phyloP scores from a whole-genome alignment of 2,888 invertebrate genomes.

The Julus scanicus region DNA sequence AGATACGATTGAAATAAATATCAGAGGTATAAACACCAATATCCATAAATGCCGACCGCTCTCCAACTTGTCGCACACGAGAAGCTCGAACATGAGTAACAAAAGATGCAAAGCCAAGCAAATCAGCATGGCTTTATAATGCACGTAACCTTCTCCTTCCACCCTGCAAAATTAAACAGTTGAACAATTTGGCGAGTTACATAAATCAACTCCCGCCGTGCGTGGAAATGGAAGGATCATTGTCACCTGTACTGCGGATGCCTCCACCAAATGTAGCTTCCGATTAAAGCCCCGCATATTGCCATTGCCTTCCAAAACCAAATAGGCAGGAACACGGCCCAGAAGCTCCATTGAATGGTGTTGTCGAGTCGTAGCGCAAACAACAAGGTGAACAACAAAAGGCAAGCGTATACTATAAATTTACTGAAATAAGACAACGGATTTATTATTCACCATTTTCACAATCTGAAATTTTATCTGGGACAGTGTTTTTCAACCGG shows the following conservation, averaged over 20 bases:
- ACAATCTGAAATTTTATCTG: too few species aligned
- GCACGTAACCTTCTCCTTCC: constrained; percentile 95
- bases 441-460: not conserved
- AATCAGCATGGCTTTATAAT: constrained; percentile 98
- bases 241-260: constrained; percentile 92
- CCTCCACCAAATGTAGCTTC: constrained; percentile 95
- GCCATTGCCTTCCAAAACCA: constrained; percentile 97
- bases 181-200: not conserved
- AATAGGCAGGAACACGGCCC: constrained; percentile 95
- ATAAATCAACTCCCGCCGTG: too few species aligned
- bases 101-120: constrained; percentile 94
- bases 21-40: constrained; percentile 84
- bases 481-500: too few species aligned
- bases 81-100: constrained; percentile 93
- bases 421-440: constrained; percentile 78
- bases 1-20: constrained; percentile 95
- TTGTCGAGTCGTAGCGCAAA: constrained; percentile 91
- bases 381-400: constrained; percentile 89
- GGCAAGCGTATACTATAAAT: constrained; percentile 93
- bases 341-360: constrained; percentile 88
- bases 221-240: too few species aligned
- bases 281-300: constrained; percentile 87
- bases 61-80: constrained; percentile 95
- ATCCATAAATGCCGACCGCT: constrained; percentile 88
- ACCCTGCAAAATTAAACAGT: constrained; percentile 72